Evolutionary conservation across 2,113 vertebrate species (phyloP).

Genomic region (Propithecus coquereli): DNA sequence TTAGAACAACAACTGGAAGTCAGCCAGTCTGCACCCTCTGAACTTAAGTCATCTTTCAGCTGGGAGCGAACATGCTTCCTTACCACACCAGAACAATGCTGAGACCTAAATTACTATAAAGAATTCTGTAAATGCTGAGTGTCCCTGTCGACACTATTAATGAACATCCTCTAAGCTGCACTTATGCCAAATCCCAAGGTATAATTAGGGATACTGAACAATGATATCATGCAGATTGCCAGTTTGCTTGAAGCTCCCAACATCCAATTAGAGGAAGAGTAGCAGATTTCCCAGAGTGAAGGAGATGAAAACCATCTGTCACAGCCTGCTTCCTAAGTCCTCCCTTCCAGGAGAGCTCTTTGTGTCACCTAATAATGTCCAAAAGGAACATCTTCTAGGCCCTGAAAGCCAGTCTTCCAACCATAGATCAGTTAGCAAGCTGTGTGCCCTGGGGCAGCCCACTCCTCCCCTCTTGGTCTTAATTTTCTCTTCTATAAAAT

Average conservation of each 20-base stretch:
- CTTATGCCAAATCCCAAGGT: constrained; percentile 57
- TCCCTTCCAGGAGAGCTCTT: constrained; percentile 26
- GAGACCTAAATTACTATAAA: neutral
- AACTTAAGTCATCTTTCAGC: neutral
- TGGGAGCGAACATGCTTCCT: neutral
- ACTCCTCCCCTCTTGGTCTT: neutral
- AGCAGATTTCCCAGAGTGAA: constrained; percentile 14
- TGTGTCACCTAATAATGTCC: neutral
- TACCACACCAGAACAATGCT: neutral
- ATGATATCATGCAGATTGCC: neutral
- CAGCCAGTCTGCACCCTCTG: neutral
- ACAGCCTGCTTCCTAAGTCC: neutral
- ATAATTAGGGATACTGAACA: constrained; percentile 50
- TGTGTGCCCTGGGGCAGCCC: neutral
- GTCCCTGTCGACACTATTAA: constrained; percentile 55
- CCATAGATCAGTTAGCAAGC: neutral
- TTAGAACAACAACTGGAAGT: neutral
- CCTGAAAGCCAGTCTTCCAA: neutral
- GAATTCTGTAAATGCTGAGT: constrained; percentile 26
- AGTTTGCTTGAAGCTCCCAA: constrained; percentile 14
- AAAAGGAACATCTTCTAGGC: neutral
- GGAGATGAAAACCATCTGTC: constrained; percentile 60
- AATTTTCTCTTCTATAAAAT: neutral
- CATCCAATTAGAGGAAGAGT: constrained; percentile 12
- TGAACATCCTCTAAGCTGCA: constrained; percentile 36